A percentile compares a stretch with the other conserved stretches of the same genome.
Evolutionary conservation across 2,888 invertebrate genomes (phyloP).

Genomic region (Glaucopsyche alexis): DNA sequence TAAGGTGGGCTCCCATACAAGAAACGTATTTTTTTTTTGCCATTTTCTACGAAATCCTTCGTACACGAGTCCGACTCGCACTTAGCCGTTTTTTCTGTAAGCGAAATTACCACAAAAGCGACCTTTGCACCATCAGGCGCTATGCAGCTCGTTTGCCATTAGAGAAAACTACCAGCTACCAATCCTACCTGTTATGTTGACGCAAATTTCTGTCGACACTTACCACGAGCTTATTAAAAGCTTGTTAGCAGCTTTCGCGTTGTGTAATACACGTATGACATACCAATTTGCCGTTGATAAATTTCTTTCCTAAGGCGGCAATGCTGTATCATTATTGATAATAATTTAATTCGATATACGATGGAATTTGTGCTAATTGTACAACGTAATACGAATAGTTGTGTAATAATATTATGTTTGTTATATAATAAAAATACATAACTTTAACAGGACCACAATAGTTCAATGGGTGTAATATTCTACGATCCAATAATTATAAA

Average conservation of each 20-base stretch:
- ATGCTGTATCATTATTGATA: conserved; percentile 29
- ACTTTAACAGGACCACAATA: background rate
- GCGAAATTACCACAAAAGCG: too few relatives aligned
- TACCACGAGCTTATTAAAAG: conserved; percentile 1
- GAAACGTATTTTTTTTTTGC: too few relatives aligned
- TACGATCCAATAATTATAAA: too few relatives aligned
- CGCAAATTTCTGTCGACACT: background rate
- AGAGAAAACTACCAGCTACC: background rate
- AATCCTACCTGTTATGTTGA: background rate
- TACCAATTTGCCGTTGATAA: conserved; percentile 25
- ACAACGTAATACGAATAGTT: background rate
- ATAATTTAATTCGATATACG: conserved; percentile 14
- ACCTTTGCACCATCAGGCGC: too few relatives aligned
- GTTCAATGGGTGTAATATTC: too few relatives aligned
- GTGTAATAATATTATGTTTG: background rate
- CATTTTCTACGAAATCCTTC: too few relatives aligned
- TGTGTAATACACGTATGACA: conserved; percentile 21
- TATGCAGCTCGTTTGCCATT: too few relatives aligned
- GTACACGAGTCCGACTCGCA: too few relatives aligned
- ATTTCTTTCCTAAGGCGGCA: conserved; percentile 18
- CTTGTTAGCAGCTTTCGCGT: conserved; percentile 24
- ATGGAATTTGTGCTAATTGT: conserved; percentile 20
- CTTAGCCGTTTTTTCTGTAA: too few relatives aligned
- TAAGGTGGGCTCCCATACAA: too few relatives aligned
- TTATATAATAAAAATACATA: background rate